Evolutionary conservation across 2,113 vertebrate species (phyloP).

Genomic region (Caranx melampygus): DNA sequence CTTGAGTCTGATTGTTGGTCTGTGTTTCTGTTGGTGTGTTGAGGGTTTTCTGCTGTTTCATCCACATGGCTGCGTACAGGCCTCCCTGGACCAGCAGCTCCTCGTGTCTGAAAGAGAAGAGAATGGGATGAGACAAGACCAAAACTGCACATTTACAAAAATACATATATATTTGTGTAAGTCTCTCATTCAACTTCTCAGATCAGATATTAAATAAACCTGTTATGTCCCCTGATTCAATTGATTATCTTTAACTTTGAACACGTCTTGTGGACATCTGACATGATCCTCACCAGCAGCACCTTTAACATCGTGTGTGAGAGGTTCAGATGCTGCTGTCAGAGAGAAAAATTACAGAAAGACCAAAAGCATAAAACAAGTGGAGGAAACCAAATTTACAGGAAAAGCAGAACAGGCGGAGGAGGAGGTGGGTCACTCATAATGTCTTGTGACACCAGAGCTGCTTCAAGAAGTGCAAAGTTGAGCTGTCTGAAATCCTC

Average conservation of each 20-base stretch:
- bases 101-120: slow-evolving; percentile 84
- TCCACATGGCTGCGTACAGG: slow-evolving; percentile 90
- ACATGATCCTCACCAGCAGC: no score
- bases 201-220: background rate
- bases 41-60: slow-evolving; percentile 83
- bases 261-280: no score
- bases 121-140: background rate
- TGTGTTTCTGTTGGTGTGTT: slow-evolving; percentile 11
- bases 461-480: slow-evolving; percentile 58
- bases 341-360: no score
- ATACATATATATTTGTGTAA: background rate
- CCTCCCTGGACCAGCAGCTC: slow-evolving; percentile 86
- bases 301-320: background rate
- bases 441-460: slow-evolving; percentile 64
- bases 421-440: slow-evolving; percentile 38
- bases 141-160: background rate
- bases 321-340: no score
- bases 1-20: background rate
- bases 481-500: slow-evolving; percentile 53
- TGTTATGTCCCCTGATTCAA: no score
- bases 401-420: background rate
- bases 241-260: no score
- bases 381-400: background rate
- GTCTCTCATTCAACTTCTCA: no score
- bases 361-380: background rate